These are phyloP conservation scores for Mystacides longicornis DNA, from an alignment of 2,888 invertebrate species.

Conservation along the genomic window DNA sequence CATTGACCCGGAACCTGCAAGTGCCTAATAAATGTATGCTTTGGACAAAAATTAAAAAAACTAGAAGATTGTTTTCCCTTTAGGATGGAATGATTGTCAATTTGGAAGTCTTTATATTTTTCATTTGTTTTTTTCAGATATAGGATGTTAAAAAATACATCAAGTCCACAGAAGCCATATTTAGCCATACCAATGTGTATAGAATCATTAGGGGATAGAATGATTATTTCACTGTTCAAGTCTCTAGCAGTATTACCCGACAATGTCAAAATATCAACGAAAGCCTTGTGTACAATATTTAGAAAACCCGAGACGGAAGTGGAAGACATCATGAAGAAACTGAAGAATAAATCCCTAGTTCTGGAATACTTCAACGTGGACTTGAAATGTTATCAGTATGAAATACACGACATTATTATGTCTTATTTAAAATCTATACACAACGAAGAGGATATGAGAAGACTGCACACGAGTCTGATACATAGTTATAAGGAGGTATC, in stretches of 20 bases:
- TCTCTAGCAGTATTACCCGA: constrained; percentile 60
- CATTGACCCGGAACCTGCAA: too few species aligned
- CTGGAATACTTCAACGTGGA: constrained; percentile 55
- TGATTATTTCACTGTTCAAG: constrained; percentile 47
- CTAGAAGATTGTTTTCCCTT: too few species aligned
- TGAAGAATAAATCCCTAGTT: constrained; percentile 60
- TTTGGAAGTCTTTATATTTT: too few species aligned
- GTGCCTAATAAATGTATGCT: too few species aligned
- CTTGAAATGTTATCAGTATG: constrained; percentile 56
- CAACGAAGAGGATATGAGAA: constrained; percentile 36
- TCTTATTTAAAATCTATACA: constrained; percentile 50
- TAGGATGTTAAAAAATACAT: constrained; percentile 2
- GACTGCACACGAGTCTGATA: constrained; percentile 52
- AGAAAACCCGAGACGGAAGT: constrained; percentile 41
- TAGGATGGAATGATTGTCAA: too few species aligned
- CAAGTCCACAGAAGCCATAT: constrained; percentile 3
- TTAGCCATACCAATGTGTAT: constrained; percentile 50
- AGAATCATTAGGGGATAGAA: constrained; percentile 44
- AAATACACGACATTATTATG: constrained; percentile 62
- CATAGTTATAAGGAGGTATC: constrained; percentile 49
- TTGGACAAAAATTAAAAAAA: constrained; percentile 4
- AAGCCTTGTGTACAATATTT: constrained; percentile 46
- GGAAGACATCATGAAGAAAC: constrained; percentile 54
- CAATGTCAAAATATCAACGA: constrained; percentile 59
- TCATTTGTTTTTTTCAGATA: neutral